Base-by-base conservation (phyloP, 2,888 invertebrate genomes). In the Cosmia trapezina region DNA sequence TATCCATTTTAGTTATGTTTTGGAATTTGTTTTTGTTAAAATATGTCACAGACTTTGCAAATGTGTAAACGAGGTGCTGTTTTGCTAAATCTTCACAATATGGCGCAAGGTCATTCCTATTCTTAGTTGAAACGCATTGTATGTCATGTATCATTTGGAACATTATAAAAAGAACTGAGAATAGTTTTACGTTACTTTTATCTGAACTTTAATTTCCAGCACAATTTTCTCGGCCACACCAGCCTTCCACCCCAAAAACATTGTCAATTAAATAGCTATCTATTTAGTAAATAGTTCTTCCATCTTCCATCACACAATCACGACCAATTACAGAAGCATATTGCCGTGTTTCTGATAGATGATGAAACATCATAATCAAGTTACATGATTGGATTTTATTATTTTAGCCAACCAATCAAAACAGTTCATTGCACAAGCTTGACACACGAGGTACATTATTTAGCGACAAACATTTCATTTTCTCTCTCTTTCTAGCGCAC, bases 261-360 rank as follows among this genome's bases (percentile, higher is more conserved):
- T 59, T 51, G 41, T 54, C 59, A 78, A 66, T 76, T 47, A 68
- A 68, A 49, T 63, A 65, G 22, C 72, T 78, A 71, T 12, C 14
- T 76, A 59, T 47, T 28, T 51, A 51, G 62, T 47, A 43, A 69
- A 81, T 71, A 76, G 47, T 65, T 49, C 70, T n/a, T 17, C 51
- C 54, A 61, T 62, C 33, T 53, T 41, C 54, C 17, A 57, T 53
- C 28, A 43, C 43, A 78, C 53, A 76, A 62, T 57, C 61, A 81
- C 49, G 70, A 70, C 33, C 45, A 56, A 81, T 70, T 19, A 69
- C 11, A 68, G 54, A 76, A 63, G 81, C 54, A 59, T 81, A 49
- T 61, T 37, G 22, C 37, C n/a, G 17, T 14, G 22, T 53, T 9
- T 12, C 79, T 62, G 73, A 62, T 41, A 77, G 47, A 41, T 37